Conservation (phyloP, 1,140 invertebrate species). For the Ceratina australensis region DNA sequence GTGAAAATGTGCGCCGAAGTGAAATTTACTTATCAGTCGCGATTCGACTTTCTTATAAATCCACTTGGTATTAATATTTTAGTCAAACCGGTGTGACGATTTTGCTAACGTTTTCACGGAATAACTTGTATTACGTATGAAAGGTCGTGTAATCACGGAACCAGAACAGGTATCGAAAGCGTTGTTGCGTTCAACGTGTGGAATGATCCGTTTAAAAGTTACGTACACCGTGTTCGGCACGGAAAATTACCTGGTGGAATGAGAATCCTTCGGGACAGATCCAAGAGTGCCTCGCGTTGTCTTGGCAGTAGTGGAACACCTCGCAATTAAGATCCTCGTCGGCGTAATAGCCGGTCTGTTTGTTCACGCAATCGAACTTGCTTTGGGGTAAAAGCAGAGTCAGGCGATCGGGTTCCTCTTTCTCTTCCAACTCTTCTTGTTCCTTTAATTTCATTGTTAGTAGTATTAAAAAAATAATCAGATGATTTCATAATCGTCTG, state of each 20-base stretch:
- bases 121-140: not conserved
- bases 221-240: not conserved
- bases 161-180: not conserved
- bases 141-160: not conserved
- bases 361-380: slow-evolving; percentile 89
- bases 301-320: slow-evolving; percentile 96
- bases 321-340: slow-evolving; percentile 93
- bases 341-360: slow-evolving; percentile 94
- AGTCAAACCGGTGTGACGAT: not conserved
- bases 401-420: slow-evolving; percentile 91
- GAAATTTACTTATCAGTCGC: slow-evolving; percentile 31
- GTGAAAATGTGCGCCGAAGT: slow-evolving; percentile 13
- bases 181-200: not conserved
- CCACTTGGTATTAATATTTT: no score
- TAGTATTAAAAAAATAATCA: no score
- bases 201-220: not conserved
- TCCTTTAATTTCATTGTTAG: slow-evolving; percentile 62
- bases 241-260: slow-evolving; percentile 89
- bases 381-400: slow-evolving; percentile 89
- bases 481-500: not conserved
- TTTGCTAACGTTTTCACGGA: slow-evolving; percentile 16
- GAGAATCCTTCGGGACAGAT: slow-evolving; percentile 95
- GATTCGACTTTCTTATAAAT: no score
- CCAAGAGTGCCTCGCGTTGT: slow-evolving; percentile 94
- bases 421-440: slow-evolving; percentile 84